These are phyloP conservation scores for Lasioglossum baleicum DNA, from an alignment of 1,140 invertebrate species.

Conservation along the genomic window DNA sequence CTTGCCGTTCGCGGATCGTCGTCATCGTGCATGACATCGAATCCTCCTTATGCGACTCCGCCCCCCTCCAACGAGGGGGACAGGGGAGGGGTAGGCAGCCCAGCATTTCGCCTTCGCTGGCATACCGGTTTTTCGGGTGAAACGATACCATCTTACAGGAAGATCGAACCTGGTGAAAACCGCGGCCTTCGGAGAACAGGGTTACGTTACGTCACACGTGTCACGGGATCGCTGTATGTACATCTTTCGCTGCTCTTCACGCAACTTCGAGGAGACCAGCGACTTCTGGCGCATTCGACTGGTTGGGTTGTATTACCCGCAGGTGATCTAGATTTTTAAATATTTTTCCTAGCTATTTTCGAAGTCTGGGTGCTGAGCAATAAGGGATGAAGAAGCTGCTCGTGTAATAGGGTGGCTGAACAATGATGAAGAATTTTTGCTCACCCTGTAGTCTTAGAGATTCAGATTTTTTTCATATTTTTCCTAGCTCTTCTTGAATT, in stretches of 20 bases:
- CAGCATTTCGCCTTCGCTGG: not conserved
- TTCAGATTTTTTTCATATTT: too few relatives aligned
- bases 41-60: constrained; percentile 25
- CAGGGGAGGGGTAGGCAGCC: not conserved
- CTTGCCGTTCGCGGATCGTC: constrained; percentile 41
- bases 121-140: constrained; percentile 56
- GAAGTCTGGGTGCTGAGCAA: too few relatives aligned
- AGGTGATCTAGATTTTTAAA: too few relatives aligned
- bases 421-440: too few relatives aligned
- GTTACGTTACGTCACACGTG: constrained; percentile 58
- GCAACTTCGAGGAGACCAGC: not conserved
- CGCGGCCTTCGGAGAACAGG: constrained; percentile 59
- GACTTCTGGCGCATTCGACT: not conserved
- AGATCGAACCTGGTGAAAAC: constrained; percentile 64
- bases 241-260: not conserved
- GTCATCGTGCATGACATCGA: constrained; percentile 43
- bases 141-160: constrained; percentile 64
- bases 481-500: too few relatives aligned
- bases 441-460: too few relatives aligned
- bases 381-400: too few relatives aligned
- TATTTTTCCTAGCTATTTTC: too few relatives aligned
- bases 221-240: not conserved
- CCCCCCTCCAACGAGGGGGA: not conserved
- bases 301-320: too few relatives aligned
- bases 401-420: too few relatives aligned